phyloP scores from a whole-genome alignment of 1,140 invertebrate species.

The Trichonephila clavata region DNA sequence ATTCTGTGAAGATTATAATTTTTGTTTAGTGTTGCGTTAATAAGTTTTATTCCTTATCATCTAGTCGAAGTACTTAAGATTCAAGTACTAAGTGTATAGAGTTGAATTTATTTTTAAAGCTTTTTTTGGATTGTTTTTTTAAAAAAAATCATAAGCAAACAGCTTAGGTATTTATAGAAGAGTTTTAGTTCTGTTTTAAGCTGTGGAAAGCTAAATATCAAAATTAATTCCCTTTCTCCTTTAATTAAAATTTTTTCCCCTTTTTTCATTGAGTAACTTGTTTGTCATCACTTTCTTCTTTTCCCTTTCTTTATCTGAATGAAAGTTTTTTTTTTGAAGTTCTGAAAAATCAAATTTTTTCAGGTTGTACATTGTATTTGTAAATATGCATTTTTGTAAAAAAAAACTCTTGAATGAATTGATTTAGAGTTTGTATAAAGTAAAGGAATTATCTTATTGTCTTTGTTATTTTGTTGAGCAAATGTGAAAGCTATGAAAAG shows the following conservation, averaged over 20 bases:
- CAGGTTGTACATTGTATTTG: conserved; percentile 5
- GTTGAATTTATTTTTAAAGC: conserved; percentile 19
- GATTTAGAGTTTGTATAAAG: neutral
- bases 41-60: conserved; percentile 15
- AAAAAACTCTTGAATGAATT: neutral
- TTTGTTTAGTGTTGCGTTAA: neutral
- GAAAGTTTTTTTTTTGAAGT: neutral
- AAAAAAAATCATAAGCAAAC: neutral
- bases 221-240: neutral
- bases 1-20: neutral
- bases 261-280: neutral
- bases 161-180: neutral
- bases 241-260: neutral
- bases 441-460: neutral
- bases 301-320: neutral
- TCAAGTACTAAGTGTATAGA: neutral
- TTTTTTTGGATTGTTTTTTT: neutral
- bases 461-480: neutral
- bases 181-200: no score
- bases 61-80: conserved; percentile 21
- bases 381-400: neutral
- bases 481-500: neutral
- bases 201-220: neutral
- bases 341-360: conserved; percentile 31
- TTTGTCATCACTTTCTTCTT: neutral